phyloP scores from a whole-genome alignment of 2,888 invertebrate genomes.

The Leistus spinibarbis region DNA sequence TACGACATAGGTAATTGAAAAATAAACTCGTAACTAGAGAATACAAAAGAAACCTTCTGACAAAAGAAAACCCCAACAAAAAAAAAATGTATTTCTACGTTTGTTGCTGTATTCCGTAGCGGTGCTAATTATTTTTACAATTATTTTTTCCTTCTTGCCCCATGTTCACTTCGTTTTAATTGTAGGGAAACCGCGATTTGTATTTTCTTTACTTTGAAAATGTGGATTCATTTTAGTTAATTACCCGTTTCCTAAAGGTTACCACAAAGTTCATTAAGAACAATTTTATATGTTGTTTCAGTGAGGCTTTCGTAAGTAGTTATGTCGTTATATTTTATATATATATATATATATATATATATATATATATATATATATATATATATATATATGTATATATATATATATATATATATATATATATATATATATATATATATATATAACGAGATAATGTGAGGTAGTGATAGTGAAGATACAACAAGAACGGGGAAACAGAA shows the following conservation, averaged over 20 bases:
- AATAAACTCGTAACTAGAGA: conserved; percentile 1
- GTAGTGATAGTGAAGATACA: too few species aligned
- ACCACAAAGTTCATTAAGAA: too few species aligned
- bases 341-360: too few species aligned
- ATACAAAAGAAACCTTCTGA: background rate
- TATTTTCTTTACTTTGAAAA: background rate
- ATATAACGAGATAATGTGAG: too few species aligned
- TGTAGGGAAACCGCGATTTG: background rate
- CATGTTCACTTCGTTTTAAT: background rate
- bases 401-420: too few species aligned
- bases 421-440: too few species aligned
- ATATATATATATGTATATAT: too few species aligned
- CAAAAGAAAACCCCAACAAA: background rate
- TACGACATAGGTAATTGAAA: background rate
- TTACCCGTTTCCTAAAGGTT: background rate
- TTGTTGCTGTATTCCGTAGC: background rate
- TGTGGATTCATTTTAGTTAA: background rate
- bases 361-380: too few species aligned
- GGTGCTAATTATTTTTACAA: background rate
- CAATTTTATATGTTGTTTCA: too few species aligned
- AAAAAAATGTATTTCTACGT: background rate
- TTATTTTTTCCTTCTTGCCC: background rate
- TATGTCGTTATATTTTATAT: too few species aligned
- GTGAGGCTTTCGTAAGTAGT: too few species aligned
- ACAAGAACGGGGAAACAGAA: too few species aligned